Percentiles rank a stretch among this genome's conserved stretches.
Evolutionary conservation across 2,797 vertebrate species (phyloP).

Genomic region (Ctenopoma kingsleyae): DNA sequence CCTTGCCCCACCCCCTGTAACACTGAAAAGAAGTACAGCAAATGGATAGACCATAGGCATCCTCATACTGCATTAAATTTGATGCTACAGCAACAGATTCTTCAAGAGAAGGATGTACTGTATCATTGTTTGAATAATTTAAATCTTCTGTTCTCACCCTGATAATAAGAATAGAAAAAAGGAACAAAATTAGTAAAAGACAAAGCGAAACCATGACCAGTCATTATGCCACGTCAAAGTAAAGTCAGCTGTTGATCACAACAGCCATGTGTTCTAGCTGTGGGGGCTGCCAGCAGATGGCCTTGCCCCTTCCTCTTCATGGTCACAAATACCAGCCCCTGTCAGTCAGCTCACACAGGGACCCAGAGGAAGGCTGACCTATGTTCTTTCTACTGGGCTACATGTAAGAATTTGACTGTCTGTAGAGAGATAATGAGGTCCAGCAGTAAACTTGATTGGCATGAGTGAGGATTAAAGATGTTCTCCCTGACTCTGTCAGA

Average conservation of each 20-base stretch:
- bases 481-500: slow-evolving; percentile 37
- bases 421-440: slow-evolving; percentile 67
- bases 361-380: slow-evolving; percentile 63
- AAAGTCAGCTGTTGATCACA: slow-evolving; percentile 51
- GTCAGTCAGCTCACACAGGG: slow-evolving; percentile 74
- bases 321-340: slow-evolving; percentile 79
- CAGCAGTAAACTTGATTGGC: slow-evolving; percentile 60
- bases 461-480: slow-evolving; percentile 62
- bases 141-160: not conserved
- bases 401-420: slow-evolving; percentile 51
- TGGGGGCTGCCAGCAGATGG: slow-evolving; percentile 72
- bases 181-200: slow-evolving; percentile 3
- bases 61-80: slow-evolving; percentile 11
- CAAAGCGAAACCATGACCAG: slow-evolving; percentile 16
- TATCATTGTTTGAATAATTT: slow-evolving; percentile 5
- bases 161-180: slow-evolving; percentile 20
- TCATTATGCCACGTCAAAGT: slow-evolving; percentile 46
- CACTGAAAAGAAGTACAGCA: slow-evolving; percentile 35
- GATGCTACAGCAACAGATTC: slow-evolving; percentile 16
- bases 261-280: slow-evolving; percentile 75
- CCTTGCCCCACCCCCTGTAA: not conserved
- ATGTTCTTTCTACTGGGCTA: slow-evolving; percentile 31
- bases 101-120: not conserved
- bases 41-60: slow-evolving; percentile 25
- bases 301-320: slow-evolving; percentile 66